A percentile compares a stretch with the other conserved stretches of the same genome.
Evolutionary conservation across 2,113 vertebrate species (phyloP).

Genomic region (Alectura lathami): DNA sequence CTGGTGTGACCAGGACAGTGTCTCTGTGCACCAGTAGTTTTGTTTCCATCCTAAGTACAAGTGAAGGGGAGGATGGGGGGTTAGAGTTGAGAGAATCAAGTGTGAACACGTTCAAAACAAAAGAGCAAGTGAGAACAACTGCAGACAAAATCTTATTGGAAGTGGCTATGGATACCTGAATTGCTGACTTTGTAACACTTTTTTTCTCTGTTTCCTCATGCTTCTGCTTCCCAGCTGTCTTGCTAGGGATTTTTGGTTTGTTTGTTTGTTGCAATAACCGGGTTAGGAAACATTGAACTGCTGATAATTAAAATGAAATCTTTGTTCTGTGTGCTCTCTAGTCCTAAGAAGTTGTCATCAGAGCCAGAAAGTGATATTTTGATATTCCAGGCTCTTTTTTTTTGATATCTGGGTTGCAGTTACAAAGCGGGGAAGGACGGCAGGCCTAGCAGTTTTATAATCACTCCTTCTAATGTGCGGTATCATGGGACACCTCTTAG

Average conservation of each 20-base stretch:
- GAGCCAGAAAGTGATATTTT: conserved; percentile 72
- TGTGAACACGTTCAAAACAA: not conserved
- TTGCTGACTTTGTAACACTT: not conserved
- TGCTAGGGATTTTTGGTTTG: not conserved
- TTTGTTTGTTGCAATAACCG: not conserved
- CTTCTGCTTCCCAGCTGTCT: not conserved
- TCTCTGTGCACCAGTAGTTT: not conserved
- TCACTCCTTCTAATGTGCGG: conserved; percentile 65
- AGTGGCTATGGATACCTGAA: not conserved
- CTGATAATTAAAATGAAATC: conserved; percentile 72
- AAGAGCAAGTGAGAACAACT: not conserved
- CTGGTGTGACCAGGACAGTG: not conserved
- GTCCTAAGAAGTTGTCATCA: conserved; percentile 71
- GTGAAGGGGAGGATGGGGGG: not conserved
- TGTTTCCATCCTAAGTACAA: not conserved
- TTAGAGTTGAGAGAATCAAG: not conserved
- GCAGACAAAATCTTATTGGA: not conserved
- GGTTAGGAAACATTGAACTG: not conserved
- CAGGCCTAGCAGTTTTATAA: conserved; percentile 62
- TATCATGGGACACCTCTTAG: conserved; percentile 72
- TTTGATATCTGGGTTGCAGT: conserved; percentile 69
- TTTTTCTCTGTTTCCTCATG: not conserved
- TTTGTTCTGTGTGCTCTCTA: conserved; percentile 64
- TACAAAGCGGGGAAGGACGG: conserved; percentile 62
- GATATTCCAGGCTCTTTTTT: conserved; percentile 49